These are phyloP conservation scores for Oscheius sp. DNA, from an alignment of 1,140 invertebrate genomes.

Conservation along the genomic window DNA sequence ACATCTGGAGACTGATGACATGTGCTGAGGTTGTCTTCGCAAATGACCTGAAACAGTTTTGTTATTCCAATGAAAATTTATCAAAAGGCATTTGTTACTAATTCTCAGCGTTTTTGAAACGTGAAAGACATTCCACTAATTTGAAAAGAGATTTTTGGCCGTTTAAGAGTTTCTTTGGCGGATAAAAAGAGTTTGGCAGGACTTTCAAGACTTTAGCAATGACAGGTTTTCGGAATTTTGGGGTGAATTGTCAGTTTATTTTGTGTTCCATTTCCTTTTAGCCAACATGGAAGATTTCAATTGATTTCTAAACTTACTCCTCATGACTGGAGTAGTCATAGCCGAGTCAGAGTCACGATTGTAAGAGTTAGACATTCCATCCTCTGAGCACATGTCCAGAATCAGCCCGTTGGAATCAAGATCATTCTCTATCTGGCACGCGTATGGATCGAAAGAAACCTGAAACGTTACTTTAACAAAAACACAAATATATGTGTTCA, in stretches of 20 bases:
- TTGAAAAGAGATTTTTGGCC: too few species aligned
- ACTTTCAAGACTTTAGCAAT: too few species aligned
- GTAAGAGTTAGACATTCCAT: constrained; percentile 2
- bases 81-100: neutral
- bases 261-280: too few species aligned
- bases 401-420: neutral
- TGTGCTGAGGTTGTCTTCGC: neutral
- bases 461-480: constrained; percentile 36
- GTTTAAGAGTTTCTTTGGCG: too few species aligned
- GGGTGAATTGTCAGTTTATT: too few species aligned
- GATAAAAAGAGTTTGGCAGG: too few species aligned
- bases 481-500: neutral
- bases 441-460: constrained; percentile 85
- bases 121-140: too few species aligned
- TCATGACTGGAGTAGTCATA: neutral
- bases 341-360: neutral
- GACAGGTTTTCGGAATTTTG: too few species aligned
- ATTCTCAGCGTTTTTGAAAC: too few species aligned
- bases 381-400: neutral
- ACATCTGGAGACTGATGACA: neutral
- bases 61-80: neutral
- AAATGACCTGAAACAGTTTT: neutral
- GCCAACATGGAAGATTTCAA: too few species aligned
- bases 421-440: constrained; percentile 66
- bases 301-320: neutral